Base-by-base conservation (phyloP, 1,140 invertebrate genomes). In the Brachionus paranguensis region DNA sequence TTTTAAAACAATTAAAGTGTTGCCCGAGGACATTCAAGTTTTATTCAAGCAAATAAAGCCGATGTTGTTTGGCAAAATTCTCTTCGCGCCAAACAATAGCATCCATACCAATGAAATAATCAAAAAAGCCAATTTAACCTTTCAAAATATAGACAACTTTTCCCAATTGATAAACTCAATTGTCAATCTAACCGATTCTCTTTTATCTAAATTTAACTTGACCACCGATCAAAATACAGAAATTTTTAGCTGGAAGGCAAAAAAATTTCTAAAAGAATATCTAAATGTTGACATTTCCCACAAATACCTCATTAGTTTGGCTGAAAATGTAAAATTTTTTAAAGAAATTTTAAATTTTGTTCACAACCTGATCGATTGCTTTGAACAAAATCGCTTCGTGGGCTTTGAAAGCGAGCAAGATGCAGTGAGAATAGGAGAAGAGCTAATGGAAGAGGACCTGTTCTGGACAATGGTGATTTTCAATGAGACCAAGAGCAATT, bases 41-140 rank as follows among this genome's bases (percentile, higher is more conserved):
- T 17, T 91, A 6, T 91, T 91, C 90, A 87, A 87, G 55, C 88
- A 90, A 85, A 74, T 91, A 14, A 91, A 91, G 79, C 91, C 91
- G 6, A 88, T 91, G 78, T 85, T 91, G 5, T 86, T 89, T 50
- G 91, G 91, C 0, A 88, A 90, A 74, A 90, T 92, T 29, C 87
- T 90, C 1, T 92, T 89, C 83, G 85, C 90, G 1, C 91, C 91
- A 24, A 88, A 90, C 78, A 90, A 86, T n/a, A 85, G 87, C 17
- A 87, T 88, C 47, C 88, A 88, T 11, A 81, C 10, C 10, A 76
- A 14, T 53, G 41, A 50, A 50, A 50, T 76, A 24, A 50, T 76
- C 1, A 81, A 86, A 70, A 27, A 17, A 45, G 27, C 90, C 43
- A 87, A 87, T 78, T 72, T 84, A 27, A 86, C 86, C 27, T 89